These are phyloP conservation scores for Lepidurus arcticus DNA, from an alignment of 1,140 invertebrate genomes.

Conservation along the genomic window DNA sequence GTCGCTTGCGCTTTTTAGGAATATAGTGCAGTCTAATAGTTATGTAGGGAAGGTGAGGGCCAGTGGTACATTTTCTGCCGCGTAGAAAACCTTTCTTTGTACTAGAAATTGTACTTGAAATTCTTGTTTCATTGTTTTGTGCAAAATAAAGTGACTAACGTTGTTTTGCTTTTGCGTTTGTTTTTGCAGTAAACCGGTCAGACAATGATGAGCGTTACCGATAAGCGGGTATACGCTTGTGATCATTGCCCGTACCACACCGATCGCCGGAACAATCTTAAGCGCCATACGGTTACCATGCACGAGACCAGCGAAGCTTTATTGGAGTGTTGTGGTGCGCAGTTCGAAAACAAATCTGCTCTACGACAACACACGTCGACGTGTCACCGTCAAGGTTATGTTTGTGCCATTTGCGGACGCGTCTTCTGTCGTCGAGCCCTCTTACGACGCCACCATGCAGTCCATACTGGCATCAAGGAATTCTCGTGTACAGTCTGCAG, in stretches of 20 bases:
- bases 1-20: background rate
- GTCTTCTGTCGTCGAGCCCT: slow-evolving; percentile 50
- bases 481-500: slow-evolving; percentile 47
- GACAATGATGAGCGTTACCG: background rate
- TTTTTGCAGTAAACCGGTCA: background rate
- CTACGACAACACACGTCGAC: slow-evolving; percentile 45
- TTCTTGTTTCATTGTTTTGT: background rate
- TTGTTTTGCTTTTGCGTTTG: background rate
- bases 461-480: slow-evolving; percentile 47
- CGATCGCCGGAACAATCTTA: slow-evolving; percentile 49
- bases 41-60: too few relatives aligned
- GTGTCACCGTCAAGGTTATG: slow-evolving; percentile 41
- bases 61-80: too few relatives aligned
- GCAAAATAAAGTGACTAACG: background rate
- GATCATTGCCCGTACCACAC: slow-evolving; percentile 47
- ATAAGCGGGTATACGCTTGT: slow-evolving; percentile 34
- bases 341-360: slow-evolving; percentile 47
- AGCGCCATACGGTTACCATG: slow-evolving; percentile 49
- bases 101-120: too few relatives aligned
- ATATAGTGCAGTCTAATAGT: background rate
- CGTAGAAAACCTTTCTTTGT: too few relatives aligned
- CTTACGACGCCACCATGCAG: slow-evolving; percentile 48
- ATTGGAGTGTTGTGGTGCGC: slow-evolving; percentile 47
- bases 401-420: slow-evolving; percentile 46
- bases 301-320: slow-evolving; percentile 45